Evolutionary conservation across 37 sponge, comb jelly and placozoan genomes (phyloP).

Genomic region (Dysidea cf. avara): DNA sequence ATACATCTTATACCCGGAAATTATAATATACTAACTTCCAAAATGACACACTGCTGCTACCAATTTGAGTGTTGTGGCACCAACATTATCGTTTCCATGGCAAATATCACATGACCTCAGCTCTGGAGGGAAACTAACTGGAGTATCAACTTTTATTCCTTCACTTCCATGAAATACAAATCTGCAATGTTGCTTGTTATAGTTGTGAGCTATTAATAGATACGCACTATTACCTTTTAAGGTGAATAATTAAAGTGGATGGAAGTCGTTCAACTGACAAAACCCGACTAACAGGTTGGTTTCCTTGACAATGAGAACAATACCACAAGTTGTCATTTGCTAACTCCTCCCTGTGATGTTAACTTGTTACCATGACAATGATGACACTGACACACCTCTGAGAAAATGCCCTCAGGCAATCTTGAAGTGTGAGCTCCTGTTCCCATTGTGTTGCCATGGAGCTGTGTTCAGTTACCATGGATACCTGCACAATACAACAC

Average conservation of each 20-base stretch:
- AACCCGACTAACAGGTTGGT: constrained; percentile 11
- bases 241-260: constrained; percentile 57
- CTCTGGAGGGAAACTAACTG: constrained; percentile 50
- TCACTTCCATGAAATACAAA: constrained; percentile 62
- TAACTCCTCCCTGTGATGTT: constrained; percentile 48
- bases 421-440: constrained; percentile 32
- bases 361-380: background rate
- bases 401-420: constrained; percentile 60
- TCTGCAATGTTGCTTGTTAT: constrained; percentile 11
- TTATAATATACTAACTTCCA: constrained; percentile 74
- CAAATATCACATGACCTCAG: constrained; percentile 8
- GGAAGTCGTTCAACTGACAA: constrained; percentile 44
- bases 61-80: constrained; percentile 14
- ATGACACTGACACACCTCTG: constrained; percentile 26
- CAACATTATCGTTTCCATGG: constrained; percentile 1
- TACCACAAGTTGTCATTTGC: constrained; percentile 63
- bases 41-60: constrained; percentile 67
- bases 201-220: too few relatives aligned
- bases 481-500: constrained; percentile 1
- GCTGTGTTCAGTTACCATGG: constrained; percentile 24
- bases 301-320: constrained; percentile 59
- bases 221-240: constrained; percentile 49
- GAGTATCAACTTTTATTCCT: constrained; percentile 59
- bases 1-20: too few relatives aligned
- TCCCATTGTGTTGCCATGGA: constrained; percentile 28